Percentiles rank a stretch among this genome's conserved stretches.
phyloP scores from a whole-genome alignment of 2,797 vertebrate species.

The Chiloscyllium punctatum region DNA sequence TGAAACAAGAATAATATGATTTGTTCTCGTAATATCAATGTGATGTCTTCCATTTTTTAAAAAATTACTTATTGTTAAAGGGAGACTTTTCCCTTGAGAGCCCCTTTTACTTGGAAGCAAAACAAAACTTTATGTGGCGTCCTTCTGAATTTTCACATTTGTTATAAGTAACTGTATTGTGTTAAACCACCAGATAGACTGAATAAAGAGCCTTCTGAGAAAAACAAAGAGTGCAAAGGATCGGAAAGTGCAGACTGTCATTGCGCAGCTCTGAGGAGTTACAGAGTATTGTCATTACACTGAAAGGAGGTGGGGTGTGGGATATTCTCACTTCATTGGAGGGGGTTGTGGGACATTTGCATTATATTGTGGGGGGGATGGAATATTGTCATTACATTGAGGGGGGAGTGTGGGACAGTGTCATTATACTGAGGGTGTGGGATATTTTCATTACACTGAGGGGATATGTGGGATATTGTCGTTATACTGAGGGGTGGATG shows the following conservation, averaged over 20 bases:
- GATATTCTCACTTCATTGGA: not conserved
- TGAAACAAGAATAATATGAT: not conserved
- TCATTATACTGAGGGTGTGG: not conserved
- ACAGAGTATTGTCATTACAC: not conserved
- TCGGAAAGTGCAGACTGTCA: not conserved
- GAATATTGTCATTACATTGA: not conserved
- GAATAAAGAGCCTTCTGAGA: not conserved
- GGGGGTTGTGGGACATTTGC: not conserved
- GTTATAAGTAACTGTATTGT: not conserved
- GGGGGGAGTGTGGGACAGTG: too few relatives aligned
- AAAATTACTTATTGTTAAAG: not conserved
- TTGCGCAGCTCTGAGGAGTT: not conserved
- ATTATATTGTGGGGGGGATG: not conserved
- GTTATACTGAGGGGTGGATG: too few relatives aligned
- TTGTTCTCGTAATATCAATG: not conserved
- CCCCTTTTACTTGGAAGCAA: not conserved
- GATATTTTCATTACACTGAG: not conserved
- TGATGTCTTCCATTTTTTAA: not conserved
- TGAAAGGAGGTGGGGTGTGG: not conserved
- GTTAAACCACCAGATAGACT: not conserved
- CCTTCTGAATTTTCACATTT: not conserved
- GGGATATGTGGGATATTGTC: too few relatives aligned
- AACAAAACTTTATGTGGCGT: not conserved
- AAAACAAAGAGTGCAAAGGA: not conserved
- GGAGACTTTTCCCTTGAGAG: not conserved